Conservation (phyloP, 2,797 vertebrate genomes). For the Miichthys miiuy region DNA sequence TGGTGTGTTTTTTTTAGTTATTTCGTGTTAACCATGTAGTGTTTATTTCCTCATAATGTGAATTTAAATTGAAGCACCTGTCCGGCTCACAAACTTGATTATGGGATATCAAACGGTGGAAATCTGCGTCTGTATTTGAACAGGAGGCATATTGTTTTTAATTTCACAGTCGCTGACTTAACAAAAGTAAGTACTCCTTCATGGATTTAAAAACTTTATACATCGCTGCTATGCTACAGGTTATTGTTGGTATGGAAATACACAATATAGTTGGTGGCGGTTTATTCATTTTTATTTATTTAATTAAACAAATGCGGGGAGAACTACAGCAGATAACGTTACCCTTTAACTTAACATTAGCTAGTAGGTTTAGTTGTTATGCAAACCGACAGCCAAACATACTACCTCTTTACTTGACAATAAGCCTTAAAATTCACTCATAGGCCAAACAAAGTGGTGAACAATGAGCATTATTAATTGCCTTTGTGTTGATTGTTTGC, state of each 20-base stretch:
- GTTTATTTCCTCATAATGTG: neutral
- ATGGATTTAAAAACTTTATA: neutral
- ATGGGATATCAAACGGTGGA: slow-evolving; percentile 26
- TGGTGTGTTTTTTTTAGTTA: fast-evolving
- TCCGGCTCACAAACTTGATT: slow-evolving; percentile 6
- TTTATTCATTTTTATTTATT: too few species aligned
- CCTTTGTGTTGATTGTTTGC: neutral
- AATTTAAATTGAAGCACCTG: slow-evolving; percentile 42
- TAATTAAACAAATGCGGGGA: too few species aligned
- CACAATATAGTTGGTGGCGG: too few species aligned
- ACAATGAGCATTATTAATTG: neutral
- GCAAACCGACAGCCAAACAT: slow-evolving; percentile 26
- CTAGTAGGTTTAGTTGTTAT: slow-evolving; percentile 21
- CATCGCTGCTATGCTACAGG: fast-evolving
- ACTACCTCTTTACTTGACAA: neutral
- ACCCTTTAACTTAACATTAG: too few species aligned
- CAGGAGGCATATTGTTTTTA: slow-evolving; percentile 12
- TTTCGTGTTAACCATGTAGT: neutral
- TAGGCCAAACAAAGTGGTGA: neutral
- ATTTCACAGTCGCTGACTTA: neutral
- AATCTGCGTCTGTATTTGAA: slow-evolving; percentile 34
- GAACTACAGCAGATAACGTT: too few species aligned
- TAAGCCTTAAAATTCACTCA: neutral
- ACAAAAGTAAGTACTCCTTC: slow-evolving; percentile 56
- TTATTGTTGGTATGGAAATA: neutral